Evolutionary conservation across 2,113 vertebrate genomes (phyloP).

Genomic region (Tangachromis dhanisi): DNA sequence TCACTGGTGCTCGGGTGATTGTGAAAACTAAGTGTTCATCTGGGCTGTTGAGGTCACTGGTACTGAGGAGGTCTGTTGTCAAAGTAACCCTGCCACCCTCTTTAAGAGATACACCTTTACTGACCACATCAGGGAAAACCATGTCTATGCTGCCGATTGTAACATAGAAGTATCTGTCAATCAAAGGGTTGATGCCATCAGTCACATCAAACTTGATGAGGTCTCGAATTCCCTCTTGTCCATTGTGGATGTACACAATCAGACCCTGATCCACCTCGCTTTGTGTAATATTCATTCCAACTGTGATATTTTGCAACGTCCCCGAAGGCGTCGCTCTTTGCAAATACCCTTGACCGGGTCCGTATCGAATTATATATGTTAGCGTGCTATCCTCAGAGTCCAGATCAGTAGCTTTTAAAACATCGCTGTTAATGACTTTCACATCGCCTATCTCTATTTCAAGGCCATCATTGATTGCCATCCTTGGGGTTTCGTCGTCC

Average conservation of each 20-base stretch:
- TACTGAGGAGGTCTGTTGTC: conserved; percentile 93
- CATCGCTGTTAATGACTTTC: conserved; percentile 77
- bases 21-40: conserved; percentile 92
- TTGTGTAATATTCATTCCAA: conserved; percentile 94
- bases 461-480: conserved; percentile 90
- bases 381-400: conserved; percentile 87
- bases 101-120: conserved; percentile 89
- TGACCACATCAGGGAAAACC: conserved; percentile 90
- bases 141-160: conserved; percentile 84
- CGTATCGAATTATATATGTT: conserved; percentile 81
- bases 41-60: conserved; percentile 91
- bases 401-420: conserved; percentile 90
- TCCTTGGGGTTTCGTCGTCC: conserved; percentile 92
- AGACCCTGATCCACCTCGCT: conserved; percentile 84
- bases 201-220: conserved; percentile 96
- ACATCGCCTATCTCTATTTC: conserved; percentile 87
- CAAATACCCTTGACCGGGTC: conserved; percentile 82
- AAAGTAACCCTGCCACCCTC: conserved; percentile 89
- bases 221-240: conserved; percentile 85
- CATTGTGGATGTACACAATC: conserved; percentile 82
- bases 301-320: conserved; percentile 78
- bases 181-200: conserved; percentile 87
- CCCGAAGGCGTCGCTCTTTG: conserved; percentile 72
- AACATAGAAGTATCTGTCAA: conserved; percentile 94
- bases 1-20: conserved; percentile 84